Base-by-base conservation (phyloP, 2,113 vertebrate genomes). In the Colinus virginianus region DNA sequence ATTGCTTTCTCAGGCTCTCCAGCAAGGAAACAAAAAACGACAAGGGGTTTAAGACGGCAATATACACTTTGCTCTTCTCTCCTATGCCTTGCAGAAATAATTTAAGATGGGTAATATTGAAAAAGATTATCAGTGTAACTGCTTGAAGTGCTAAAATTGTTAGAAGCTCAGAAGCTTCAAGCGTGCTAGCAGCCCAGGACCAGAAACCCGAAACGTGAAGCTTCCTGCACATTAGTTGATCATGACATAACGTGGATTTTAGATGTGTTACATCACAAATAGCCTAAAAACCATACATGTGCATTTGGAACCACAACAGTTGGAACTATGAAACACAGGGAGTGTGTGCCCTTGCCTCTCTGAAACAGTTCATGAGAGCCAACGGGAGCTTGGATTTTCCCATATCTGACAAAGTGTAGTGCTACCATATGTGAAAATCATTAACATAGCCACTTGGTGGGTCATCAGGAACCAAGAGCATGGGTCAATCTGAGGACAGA, bases 191-290 rank as follows among this genome's bases (percentile, higher is more conserved):
- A 90, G 61, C 8, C 49, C 36, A 79, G 43, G 32, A 68, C 7
- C 26, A 53, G 46, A 4, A 84, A 30, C 26, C 23, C 5, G 3
- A 92, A 71, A 83, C 32, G 55, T 45, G 17, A 79, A 28, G 26
- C 9, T 56, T 25, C 19, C 15, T 2, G 34, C 14, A 23, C 13
- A 3, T 3, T 15, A 77, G 76, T 4, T 0, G 3, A 51, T 79
- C 6, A 3, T 42, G 40, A 36, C 10, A 0, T 36, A 25, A 49
- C 0, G 0, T 3, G 3, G 6, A 40, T 4, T 7, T 42, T 12
- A 16, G 30, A 13, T 6, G 34, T 21, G 17, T n/a, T 20, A 9
- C 8, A 7, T 36, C 68, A 68, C 25, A 28, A 32, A 5, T 5
- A 61, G 34, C 25, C 74, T 13, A 30, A 66, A 34, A 30, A 51